Base-by-base conservation (phyloP, 1,140 invertebrate genomes). In the Phocides pigmalion region DNA sequence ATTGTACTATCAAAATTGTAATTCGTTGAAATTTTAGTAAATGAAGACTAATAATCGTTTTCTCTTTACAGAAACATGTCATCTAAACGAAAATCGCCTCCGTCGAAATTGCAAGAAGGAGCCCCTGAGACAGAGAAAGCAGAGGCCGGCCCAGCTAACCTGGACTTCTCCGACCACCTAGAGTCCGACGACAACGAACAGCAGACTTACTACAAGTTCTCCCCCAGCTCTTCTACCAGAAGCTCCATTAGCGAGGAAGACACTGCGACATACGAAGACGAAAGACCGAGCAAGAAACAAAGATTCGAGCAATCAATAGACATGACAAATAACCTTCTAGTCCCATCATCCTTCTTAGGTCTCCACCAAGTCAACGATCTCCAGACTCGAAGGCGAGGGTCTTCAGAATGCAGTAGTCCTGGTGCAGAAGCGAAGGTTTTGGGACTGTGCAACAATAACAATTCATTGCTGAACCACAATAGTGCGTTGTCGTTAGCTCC, bases 51-150 rank as follows among this genome's bases (percentile, higher is more conserved):
- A 74, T n/a, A 35, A 11, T 17, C 19, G 9, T 58, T 58, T 46
- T 46, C 44, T 72, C 20, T 73, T 79, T 67, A 15, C 94, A 97
- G 96, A 95, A 97, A 94, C 93, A 97, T 97, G 97, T 97, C 96
- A 94, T 97, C 97, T 92, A 97, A 97, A 95, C 95, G 96, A 92
- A 97, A 97, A 92, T 97, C 96, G 87, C 96, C 96, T 88, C 97
- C 97, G 92, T 96, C 96, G 69, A 97, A 97, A 94, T 94, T 97
- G 92, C 95, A 96, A 93, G 96, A 97, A 93, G 95, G 96, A 91
- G 94, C 93, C 76, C 92, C 93, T 76, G 91, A 93, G 71, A 91
- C 91, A 64, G 79, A 85, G 22, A 87, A 89, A 74, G 73, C 81
- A 51, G 92, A 91, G 77, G 91, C 91, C 17, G 87, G 89, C 46